Base-by-base conservation (phyloP, 2,113 vertebrate species). In the Alligator sinensis region DNA sequence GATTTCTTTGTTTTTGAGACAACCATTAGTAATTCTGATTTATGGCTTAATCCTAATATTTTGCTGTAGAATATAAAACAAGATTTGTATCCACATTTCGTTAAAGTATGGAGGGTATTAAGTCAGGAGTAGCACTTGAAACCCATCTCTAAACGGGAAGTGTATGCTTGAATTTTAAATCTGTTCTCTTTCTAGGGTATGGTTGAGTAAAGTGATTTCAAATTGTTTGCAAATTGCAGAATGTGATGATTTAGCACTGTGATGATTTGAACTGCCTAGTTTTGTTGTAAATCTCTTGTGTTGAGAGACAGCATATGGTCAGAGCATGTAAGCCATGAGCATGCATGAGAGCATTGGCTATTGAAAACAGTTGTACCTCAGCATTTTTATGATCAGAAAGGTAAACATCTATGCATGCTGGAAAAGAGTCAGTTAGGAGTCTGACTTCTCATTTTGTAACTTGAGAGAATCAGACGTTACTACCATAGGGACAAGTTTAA, bases 211-310 rank as follows among this genome's bases (percentile, higher is more conserved):
- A 90, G 75, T 12, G n/a, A 58, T 72, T 92, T 94, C 62, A 87
- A 60, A 91, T 55, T 82, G 72, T 93, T 89, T 95, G 87, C 84
- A 95, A 59, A 60, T 80, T 95, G 80, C 82, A 82, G 47, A 25
- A 80, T 4, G 0, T 72, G 80, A 34, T 77, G 87, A 84, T 38
- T 66, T 84, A 94, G 82, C 80, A 14, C 75, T 18, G 84, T 66
- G 90, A 95, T 80, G 47, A 68, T 76, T 82, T 66, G 77, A 91
- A 77, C 57, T 84, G 55, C 87, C 87, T 88, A 89, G 61, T 80
- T 95, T 78, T 86, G 72, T 34, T 84, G 38, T 22, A 84, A 92
- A 68, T 84, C 95, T 97, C 94, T 89, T 93, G 88, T 88, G 94
- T 57, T 86, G 94, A 91, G 88, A 82, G 68, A 34, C 18, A 92